These are phyloP conservation scores for Cherax quadricarinatus DNA, from an alignment of 1,140 invertebrate species.

Conservation along the genomic window DNA sequence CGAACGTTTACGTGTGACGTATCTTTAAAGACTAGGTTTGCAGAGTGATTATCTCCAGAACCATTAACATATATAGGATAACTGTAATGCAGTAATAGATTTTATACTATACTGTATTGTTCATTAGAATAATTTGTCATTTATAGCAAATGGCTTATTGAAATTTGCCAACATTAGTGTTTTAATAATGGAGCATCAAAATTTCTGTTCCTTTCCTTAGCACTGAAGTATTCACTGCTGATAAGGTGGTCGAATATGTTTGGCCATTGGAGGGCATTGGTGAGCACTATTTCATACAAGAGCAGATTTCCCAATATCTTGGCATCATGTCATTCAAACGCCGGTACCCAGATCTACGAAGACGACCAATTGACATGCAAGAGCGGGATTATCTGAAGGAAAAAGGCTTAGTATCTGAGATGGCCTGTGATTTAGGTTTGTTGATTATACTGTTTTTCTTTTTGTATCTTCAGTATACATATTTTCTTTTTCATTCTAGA, in stretches of 20 bases:
- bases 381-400: constrained; percentile 92
- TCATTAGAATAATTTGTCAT: too few relatives aligned
- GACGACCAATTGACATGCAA: constrained; percentile 90
- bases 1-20: too few relatives aligned
- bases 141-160: too few relatives aligned
- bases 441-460: constrained; percentile 73
- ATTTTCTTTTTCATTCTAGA: neutral
- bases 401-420: constrained; percentile 90
- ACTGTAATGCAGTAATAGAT: too few relatives aligned
- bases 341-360: constrained; percentile 93
- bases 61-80: too few relatives aligned
- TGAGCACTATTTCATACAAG: constrained; percentile 86
- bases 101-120: too few relatives aligned
- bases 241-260: constrained; percentile 94
- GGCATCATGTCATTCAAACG: constrained; percentile 96
- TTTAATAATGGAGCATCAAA: neutral
- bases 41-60: too few relatives aligned
- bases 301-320: constrained; percentile 94
- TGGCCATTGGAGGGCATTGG: constrained; percentile 86
- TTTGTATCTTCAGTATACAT: neutral
- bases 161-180: neutral
- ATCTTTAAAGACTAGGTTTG: too few relatives aligned
- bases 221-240: constrained; percentile 81
- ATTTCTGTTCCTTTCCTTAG: constrained; percentile 34
- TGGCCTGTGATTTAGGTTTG: constrained; percentile 89